Evolutionary conservation across 2,797 vertebrate genomes (phyloP).

Genomic region (Gymnopithys bicolor): DNA sequence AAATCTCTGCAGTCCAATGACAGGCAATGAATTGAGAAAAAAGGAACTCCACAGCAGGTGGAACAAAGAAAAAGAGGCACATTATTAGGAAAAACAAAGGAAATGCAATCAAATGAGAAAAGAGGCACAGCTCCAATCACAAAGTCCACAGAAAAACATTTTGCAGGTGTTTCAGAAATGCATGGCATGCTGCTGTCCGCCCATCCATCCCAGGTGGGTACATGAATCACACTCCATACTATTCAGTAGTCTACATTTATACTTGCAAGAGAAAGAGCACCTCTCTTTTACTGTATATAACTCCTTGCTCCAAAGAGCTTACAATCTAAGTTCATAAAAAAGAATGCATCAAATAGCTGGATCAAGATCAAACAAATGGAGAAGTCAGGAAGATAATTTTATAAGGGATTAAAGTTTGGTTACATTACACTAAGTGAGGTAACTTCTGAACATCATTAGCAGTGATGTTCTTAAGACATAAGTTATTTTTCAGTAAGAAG

Average conservation of each 20-base stretch:
- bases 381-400: not conserved
- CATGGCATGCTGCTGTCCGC: not conserved
- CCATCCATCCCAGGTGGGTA: not conserved
- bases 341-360: not conserved
- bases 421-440: conserved; percentile 23
- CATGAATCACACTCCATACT: not conserved
- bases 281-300: not conserved
- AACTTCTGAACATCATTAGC: conserved; percentile 14
- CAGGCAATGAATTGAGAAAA: not conserved
- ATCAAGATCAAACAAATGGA: conserved; percentile 1
- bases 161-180: not conserved
- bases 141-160: not conserved
- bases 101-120: rapidly evolving
- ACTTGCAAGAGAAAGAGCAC: not conserved
- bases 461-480: conserved; percentile 30
- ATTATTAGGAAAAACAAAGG: not conserved
- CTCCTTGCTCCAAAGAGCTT: conserved; percentile 40
- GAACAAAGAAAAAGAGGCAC: conserved; percentile 5
- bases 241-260: not conserved
- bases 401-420: not conserved
- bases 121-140: not conserved
- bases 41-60: conserved; percentile 1
- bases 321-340: conserved; percentile 46
- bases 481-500: conserved; percentile 2
- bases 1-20: not conserved